These are phyloP conservation scores for Rhinichthys klamathensis DNA, from an alignment of 2,113 vertebrate genomes.

Conservation along the genomic window DNA sequence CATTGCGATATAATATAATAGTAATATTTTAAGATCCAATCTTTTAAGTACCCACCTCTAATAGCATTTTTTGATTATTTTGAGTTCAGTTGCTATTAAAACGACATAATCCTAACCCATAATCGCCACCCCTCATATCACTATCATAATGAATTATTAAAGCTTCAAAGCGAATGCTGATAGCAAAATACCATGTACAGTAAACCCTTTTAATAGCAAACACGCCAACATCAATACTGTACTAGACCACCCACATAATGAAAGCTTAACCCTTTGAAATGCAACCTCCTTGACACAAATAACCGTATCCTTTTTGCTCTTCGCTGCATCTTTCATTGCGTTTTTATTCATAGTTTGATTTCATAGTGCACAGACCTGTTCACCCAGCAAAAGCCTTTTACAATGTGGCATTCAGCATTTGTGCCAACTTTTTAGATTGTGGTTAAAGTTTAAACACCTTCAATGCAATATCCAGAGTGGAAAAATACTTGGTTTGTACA, in stretches of 20 bases:
- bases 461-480: neutral
- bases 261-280: conserved; percentile 27
- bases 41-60: neutral
- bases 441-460: neutral
- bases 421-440: neutral
- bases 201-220: conserved; percentile 14
- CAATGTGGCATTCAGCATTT: neutral
- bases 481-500: conserved; percentile 20
- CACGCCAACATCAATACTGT: conserved; percentile 26
- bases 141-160: conserved; percentile 16
- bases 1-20: neutral
- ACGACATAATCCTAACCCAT: conserved; percentile 3
- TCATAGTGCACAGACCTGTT: conserved; percentile 2
- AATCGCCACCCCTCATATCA: conserved; percentile 15
- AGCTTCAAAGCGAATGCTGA: conserved; percentile 22
- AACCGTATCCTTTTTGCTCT: conserved; percentile 1
- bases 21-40: neutral
- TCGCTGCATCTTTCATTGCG: neutral
- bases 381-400: neutral
- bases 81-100: neutral
- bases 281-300: conserved; percentile 24
- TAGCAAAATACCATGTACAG: conserved; percentile 16
- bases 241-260: conserved; percentile 24
- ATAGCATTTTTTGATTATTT: neutral
- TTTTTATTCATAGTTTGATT: neutral